Evolutionary conservation across 2,113 vertebrate genomes (phyloP), one percentile per base, ranked within the genome.

Genomic region (Cephalopterus ornatus): DNA sequence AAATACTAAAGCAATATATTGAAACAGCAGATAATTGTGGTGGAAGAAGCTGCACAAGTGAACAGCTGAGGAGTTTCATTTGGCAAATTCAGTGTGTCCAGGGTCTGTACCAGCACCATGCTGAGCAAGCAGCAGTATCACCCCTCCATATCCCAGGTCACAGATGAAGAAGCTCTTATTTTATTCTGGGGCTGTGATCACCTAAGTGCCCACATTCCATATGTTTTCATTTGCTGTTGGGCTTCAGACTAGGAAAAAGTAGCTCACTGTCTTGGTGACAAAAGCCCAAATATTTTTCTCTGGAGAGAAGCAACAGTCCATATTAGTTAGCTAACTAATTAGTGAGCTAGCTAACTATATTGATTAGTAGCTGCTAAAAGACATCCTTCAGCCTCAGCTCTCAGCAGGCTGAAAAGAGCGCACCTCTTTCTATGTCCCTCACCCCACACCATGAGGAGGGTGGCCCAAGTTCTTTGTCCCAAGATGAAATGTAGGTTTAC

Each of bases 391-490:
- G 19, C 32, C 4, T 50, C 9, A 5, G 33, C 35, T 65, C 21
- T 72, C 18, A 68, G 3, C 30, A 46, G 24, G n/a, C 28, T 76
- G 53, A 83, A 56, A 66, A 76, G 26, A 62, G 20, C 39, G 46
- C 28, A 14, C 11, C 0, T 12, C 19, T 85, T 75, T 53, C 49
- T 52, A 6, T 18, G 14, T 47, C 44, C 18, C 42, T 63, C 39
- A 35, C 8, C 33, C 8, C 16, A 21, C 1, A 2, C 8, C 47
- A 42, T 9, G 16, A 72, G 9, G 16, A 81, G 9, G 8, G 19
- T 24, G 30, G 33, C 68, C 15, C 0, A 0, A 81, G 27, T 10
- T 41, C 41, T 63, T 1, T 0, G 0, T 55, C 42, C 30, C 35
- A 72, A 39, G 39, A 35, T 14, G 17, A 8, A 19, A 10, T 1